Evolutionary conservation across 2,113 vertebrate genomes (phyloP), one percentile per base, ranked within the genome.

Genomic region (Cromileptes altivelis): DNA sequence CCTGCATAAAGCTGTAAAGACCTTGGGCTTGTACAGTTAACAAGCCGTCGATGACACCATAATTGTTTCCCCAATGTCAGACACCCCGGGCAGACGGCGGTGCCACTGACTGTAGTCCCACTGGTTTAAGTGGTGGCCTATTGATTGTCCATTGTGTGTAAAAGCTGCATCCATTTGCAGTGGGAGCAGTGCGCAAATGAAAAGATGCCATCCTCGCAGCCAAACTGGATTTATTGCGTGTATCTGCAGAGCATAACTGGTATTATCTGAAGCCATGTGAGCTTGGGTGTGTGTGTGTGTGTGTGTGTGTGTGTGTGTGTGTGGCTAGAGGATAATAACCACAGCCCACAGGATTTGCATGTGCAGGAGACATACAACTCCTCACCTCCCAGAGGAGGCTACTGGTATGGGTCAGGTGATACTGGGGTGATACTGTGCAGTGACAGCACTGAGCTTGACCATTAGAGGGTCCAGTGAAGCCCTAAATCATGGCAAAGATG

Each of bases 71-170:
- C 85, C 73, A 78, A 80, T 85, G 85, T 75, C 82, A 87, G 63
- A 91, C 25, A 83, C 76, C 33, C 75, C 15, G 18, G 61, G 33
- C 72, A 77, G 78, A 69, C 30, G 49, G 53, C 75, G 61, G 62
- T 75, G 87, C 63, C 87, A 78, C 76, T 40, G 49, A 47, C 74
- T 71, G 84, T 1, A 71, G 70, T 72, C 72, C 42, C 60, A 30
- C 76, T 64, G 85, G 69, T 88, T 89, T 61, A 86, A 87, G 85
- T 75, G 83, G 65, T 78, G 85, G 80, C 49, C 69, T 84, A 90
- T 89, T 6, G 88, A 92, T 89, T 52, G 78, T 49, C 81, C 18
- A 70, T 81, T 89, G 87, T 78, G 70, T 82, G 61, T 42, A 45
- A 47, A 30, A 61, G 23, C 72, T 67, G 79, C 58, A 58, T 70